Evolutionary conservation across 2,888 invertebrate genomes (phyloP), one percentile per base, ranked within the genome.

Genomic region (Drosophila vallismaia): DNA sequence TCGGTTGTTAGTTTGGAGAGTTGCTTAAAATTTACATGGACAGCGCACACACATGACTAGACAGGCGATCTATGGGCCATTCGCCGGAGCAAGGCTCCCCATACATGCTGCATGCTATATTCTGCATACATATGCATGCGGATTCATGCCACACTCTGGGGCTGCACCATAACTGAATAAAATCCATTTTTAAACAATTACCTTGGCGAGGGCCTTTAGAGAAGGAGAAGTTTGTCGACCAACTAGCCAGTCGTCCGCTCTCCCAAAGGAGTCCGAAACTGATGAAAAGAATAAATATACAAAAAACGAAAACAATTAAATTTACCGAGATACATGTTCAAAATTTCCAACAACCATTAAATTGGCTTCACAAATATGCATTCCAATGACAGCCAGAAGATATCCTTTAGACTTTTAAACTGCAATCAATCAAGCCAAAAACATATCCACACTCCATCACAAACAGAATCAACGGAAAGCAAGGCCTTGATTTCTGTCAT

Each of bases 101-200:
- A 2, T 19, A 19, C 19, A 19, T 19, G 19, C 19, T 19, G 19
- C 19, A 19, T 19, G 19, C 19, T n/a, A n/a, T n/a, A n/a, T n/a
- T n/a, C n/a, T 19, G 19, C 19, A 42, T 14, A 26, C 40, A 9
- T 29, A 40, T 38, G 40, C 29, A 42, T 45, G 12, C n/a, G 36
- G 46, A 12, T 58, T 38, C 12, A 52, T 19, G 19, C 19, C 19
- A 19, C 19, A 19, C 19, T 19, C 60, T 46, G 36, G 14, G 40
- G 8, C 40, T 82, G 68, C 74, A 62, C 78, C 73, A 74, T 87
- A 85, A 86, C 81, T 75, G 81, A 82, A 82, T 82, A 68, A 76
- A 86, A 85, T 81, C 76, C 76, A 85, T 82, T 84, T 86, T 86
- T 79, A 76, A 84, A 84, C 84, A 84, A 84, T 84, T 84, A 88